These are phyloP conservation scores for Pinctada fucata DNA, from an alignment of 2,888 invertebrate genomes.

Conservation along the genomic window DNA sequence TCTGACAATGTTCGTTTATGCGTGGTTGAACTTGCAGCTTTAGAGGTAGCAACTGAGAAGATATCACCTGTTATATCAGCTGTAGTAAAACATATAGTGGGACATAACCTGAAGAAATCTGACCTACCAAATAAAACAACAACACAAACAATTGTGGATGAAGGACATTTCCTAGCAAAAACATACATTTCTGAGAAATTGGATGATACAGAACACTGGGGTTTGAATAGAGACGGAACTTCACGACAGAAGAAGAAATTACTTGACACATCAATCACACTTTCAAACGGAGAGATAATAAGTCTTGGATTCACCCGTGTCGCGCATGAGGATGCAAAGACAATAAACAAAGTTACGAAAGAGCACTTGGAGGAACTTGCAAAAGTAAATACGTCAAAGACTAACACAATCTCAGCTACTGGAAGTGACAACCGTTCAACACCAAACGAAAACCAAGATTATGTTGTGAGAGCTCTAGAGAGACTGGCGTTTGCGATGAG, in stretches of 20 bases:
- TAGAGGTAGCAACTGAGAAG: constrained; percentile 39
- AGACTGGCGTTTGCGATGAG: constrained; percentile 31
- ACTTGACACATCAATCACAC: constrained; percentile 13
- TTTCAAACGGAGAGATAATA: constrained; percentile 3
- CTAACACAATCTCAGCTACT: constrained; percentile 7
- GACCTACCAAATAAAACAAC: constrained; percentile 25
- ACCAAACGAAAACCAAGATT: constrained; percentile 1
- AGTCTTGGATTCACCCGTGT: constrained; percentile 12
- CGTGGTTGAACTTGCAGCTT: constrained; percentile 33
- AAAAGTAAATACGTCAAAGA: constrained; percentile 9
- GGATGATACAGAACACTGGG: background rate
- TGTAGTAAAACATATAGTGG: constrained; percentile 28
- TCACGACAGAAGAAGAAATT: constrained; percentile 1
- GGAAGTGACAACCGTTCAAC: background rate
- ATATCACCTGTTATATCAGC: constrained; percentile 28
- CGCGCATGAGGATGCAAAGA: constrained; percentile 28
- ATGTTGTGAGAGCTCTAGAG: constrained; percentile 6
- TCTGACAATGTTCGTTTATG: constrained; percentile 33
- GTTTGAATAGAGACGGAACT: constrained; percentile 2
- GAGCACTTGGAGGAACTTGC: constrained; percentile 6
- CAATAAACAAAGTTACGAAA: constrained; percentile 3
- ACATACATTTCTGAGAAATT: background rate
- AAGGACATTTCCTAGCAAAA: constrained; percentile 17
- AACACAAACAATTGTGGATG: constrained; percentile 34
- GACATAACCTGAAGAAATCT: constrained; percentile 12